Conservation (phyloP, 2,113 vertebrate genomes). For the Felis catus region DNA sequence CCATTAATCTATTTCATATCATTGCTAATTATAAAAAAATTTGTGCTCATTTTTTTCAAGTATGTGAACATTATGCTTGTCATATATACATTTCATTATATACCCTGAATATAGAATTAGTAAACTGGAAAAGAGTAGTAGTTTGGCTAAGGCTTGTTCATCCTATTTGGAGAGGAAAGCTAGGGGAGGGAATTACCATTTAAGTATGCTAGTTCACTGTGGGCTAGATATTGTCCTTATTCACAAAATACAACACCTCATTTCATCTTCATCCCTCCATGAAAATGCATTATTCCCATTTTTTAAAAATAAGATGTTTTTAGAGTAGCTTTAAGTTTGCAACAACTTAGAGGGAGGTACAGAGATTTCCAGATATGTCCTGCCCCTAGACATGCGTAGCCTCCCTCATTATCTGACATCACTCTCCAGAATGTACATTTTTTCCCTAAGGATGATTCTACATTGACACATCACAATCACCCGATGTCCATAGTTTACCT, state of each 20-base stretch:
- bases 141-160: neutral
- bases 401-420: neutral
- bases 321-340: neutral
- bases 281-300: neutral
- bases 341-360: neutral
- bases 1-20: neutral
- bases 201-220: neutral
- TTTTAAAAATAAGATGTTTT: neutral
- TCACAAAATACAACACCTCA: neutral
- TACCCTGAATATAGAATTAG: neutral
- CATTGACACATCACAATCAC: neutral
- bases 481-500: neutral
- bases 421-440: neutral
- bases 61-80: neutral
- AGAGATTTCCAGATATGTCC: neutral
- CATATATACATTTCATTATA: neutral
- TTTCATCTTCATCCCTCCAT: neutral
- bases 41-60: neutral
- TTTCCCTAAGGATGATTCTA: neutral
- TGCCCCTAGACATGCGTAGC: neutral
- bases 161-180: neutral
- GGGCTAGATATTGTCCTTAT: neutral
- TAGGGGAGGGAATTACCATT: neutral
- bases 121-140: neutral
- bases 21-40: neutral